A percentile compares a stretch with the other conserved stretches of the same genome.
Evolutionary conservation across 2,797 vertebrate genomes (phyloP).

Genomic region (Microctenopoma lineatum): DNA sequence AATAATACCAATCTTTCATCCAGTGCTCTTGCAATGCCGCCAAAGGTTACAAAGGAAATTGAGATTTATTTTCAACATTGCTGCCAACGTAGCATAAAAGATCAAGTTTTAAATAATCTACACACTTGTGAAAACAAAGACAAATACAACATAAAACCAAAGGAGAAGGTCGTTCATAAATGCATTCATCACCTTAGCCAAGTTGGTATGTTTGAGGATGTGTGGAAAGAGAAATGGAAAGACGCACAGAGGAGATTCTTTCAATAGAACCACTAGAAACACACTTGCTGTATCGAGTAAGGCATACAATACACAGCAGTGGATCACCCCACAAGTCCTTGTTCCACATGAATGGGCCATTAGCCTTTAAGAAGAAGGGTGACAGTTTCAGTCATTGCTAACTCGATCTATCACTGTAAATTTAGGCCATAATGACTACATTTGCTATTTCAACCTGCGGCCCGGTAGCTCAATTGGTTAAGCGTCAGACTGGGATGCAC

Average conservation of each 20-base stretch:
- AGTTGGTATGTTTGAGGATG: conserved; percentile 26
- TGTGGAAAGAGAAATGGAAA: neutral
- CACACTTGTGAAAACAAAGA: conserved; percentile 73
- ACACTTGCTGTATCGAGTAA: neutral
- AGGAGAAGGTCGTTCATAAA: conserved; percentile 65
- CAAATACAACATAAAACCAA: conserved; percentile 66
- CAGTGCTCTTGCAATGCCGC: conserved; percentile 78
- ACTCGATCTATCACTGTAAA: conserved; percentile 20
- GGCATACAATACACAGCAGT: neutral
- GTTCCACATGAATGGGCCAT: neutral
- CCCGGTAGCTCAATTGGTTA: no score
- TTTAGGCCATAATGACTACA: neutral
- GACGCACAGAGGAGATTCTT: neutral
- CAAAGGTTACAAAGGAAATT: conserved; percentile 86
- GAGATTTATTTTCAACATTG: conserved; percentile 77
- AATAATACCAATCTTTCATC: conserved; percentile 85
- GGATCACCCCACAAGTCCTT: neutral
- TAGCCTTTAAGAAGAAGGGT: neutral
- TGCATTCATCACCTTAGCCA: conserved; percentile 51
- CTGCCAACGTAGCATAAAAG: conserved; percentile 75
- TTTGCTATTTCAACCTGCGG: conserved; percentile 8
- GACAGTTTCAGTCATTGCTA: conserved; percentile 8
- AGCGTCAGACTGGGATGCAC: no score
- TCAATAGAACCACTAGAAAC: neutral
- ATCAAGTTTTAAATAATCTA: conserved; percentile 75